Base-by-base conservation (phyloP, 2,888 invertebrate species). In the Cordilura impudica region DNA sequence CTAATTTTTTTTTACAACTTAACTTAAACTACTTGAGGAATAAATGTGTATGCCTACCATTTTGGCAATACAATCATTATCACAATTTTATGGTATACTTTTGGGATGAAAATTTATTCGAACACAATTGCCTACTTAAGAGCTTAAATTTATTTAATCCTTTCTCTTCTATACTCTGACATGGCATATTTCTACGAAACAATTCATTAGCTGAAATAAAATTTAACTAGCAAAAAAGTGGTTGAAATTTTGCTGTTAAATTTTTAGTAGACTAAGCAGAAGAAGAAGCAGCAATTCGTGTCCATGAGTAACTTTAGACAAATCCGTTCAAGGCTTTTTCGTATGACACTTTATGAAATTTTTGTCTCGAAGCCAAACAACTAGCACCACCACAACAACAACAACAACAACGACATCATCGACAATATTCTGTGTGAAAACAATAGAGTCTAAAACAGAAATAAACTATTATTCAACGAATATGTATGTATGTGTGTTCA, bases 381-480 rank as follows among this genome's bases (percentile, higher is more conserved):
- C 54, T 61, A 51, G 0, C 2, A 26, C 39, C 56, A 58, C 26
- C 19, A 4, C 45, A 4, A 21, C n/a, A 23, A 10, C 53, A 51
- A 26, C 3, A 61, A 12, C 56, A 31, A 35, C 16, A 19, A 23
- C 26, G 14, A 21, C 10, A 6, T 8, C 23, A 7, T 5, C 14
- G 19, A 45, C 47, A 56, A 35, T 51, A 10, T 39, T 71, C 12
- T 65, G 56, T 21, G 47, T 45, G 47, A 69, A 69, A 69, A 78
- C 73, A 78, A 78, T 69, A 73, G 72, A 67, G 67, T 78, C 78
- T 72, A 78, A 78, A 78, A 78, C 78, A 78, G 78, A 73, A 73
- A 69, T 56, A 54, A 56, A 69, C 63, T 65, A 66, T 71, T 66
- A 66, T 77, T 77, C 60, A 75, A 69, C 61, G 69, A 54, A 29